Base-by-base conservation (phyloP, 2,888 invertebrate genomes). In the Caenorhabditis plicata region DNA sequence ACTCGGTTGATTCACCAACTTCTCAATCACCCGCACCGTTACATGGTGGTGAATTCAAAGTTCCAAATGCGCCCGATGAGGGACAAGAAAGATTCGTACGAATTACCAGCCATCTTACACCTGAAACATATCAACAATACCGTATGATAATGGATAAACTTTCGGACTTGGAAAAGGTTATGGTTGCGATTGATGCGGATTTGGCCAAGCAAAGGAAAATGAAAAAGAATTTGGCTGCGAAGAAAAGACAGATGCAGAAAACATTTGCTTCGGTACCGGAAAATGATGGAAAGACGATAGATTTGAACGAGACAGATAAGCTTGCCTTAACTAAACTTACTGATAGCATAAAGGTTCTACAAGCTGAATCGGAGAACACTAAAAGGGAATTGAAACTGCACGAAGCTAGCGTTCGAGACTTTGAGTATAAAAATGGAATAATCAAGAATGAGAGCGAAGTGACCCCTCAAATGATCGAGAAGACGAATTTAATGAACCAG, bases 221-320 rank as follows among this genome's bases (percentile, higher is more conserved):
- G 50, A 79, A 80, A 63, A 75, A 77, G 54, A 78, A 72, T n/a
- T 52, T 78, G 43, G 64, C 72, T 4, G 77, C 78, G 4, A 75
- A 72, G 35, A 65, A 63, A 32, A 53, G 79, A 3, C 69, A 72
- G 41, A 55, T 73, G 51, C 35, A 51, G 13, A 75, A 67, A 50
- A 54, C 51, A 5, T 64, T 64, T 17, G 43, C 29, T 31, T 22
- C 49, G 17, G 55, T 44, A 3, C 49, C 57, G 9, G 56, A 45
- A n/a, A 52, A 47, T 19, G 58, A 55, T 41, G 62, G 62, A 4
- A 27, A 49, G 17, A 9, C 9, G n/a, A 26, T 62, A 3, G 68
- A 68, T 44, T 43, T 71, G 35, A 64, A 49, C 29, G 67, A 66
- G 4, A 38, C 32, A n/a, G 68, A 67, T 39, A 50, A 49, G 22